Evolutionary conservation across 1,140 invertebrate genomes (phyloP).

Genomic region (Zaprionus kolodkinae): DNA sequence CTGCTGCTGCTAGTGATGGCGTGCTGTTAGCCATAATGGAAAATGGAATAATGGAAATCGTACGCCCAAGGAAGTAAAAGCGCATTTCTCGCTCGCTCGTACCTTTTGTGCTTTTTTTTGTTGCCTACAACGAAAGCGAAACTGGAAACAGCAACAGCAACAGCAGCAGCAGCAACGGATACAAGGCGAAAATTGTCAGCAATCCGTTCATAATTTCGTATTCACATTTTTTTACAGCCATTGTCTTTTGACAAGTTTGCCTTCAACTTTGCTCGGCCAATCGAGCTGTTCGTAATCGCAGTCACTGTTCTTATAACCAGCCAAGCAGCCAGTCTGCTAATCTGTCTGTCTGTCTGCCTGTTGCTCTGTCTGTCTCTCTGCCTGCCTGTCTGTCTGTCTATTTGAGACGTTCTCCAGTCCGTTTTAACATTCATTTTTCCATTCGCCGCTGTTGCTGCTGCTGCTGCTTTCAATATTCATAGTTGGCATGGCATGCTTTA

Average conservation of each 20-base stretch:
- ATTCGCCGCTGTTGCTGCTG: slow-evolving; percentile 59
- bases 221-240: slow-evolving; percentile 57
- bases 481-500: slow-evolving; percentile 13
- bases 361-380: not conserved
- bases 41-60: slow-evolving; percentile 41
- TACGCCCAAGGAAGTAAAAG: slow-evolving; percentile 70
- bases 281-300: slow-evolving; percentile 41
- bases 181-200: slow-evolving; percentile 8
- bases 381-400: slow-evolving; percentile 2
- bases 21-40: slow-evolving; percentile 69
- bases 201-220: slow-evolving; percentile 42
- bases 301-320: slow-evolving; percentile 33
- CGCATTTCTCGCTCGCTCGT: slow-evolving; percentile 9
- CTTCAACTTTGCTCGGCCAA: slow-evolving; percentile 74
- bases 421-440: slow-evolving; percentile 71
- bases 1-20: slow-evolving; percentile 27
- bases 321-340: slow-evolving; percentile 2
- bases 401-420: slow-evolving; percentile 47
- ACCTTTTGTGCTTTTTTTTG: not conserved
- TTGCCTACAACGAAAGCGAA: slow-evolving; percentile 40
- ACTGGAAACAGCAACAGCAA: slow-evolving; percentile 21
- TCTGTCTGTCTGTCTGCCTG: not conserved
- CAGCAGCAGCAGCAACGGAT: slow-evolving; percentile 23
- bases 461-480: slow-evolving; percentile 72
- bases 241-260: slow-evolving; percentile 81